These are phyloP conservation scores for Protaetia brevitarsis DNA, from an alignment of 1,140 invertebrate genomes.

Conservation along the genomic window DNA sequence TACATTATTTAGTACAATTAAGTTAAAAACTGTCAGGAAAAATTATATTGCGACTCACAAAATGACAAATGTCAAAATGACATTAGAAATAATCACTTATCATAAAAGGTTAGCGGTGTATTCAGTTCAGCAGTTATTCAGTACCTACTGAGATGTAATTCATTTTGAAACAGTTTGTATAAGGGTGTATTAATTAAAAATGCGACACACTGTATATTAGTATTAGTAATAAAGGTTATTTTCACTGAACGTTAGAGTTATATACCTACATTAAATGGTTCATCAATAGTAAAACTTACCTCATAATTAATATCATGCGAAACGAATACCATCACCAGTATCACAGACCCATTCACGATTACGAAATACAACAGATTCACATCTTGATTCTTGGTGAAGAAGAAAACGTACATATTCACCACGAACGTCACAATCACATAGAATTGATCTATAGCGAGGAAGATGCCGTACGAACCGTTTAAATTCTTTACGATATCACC, in stretches of 20 bases:
- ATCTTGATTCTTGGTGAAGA: background rate
- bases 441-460: slow-evolving; percentile 19
- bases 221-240: too few species aligned
- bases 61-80: too few species aligned
- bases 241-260: background rate
- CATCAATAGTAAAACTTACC: background rate
- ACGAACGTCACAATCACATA: slow-evolving; percentile 20
- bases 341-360: slow-evolving; percentile 1
- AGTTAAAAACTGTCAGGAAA: too few species aligned
- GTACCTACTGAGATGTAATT: too few species aligned
- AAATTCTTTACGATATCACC: background rate
- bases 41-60: too few species aligned
- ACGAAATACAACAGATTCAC: background rate
- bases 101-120: too few species aligned
- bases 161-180: too few species aligned
- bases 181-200: too few species aligned
- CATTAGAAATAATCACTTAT: too few species aligned
- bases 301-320: background rate
- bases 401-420: slow-evolving; percentile 17
- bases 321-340: background rate
- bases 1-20: too few species aligned
- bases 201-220: too few species aligned
- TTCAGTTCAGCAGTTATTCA: too few species aligned
- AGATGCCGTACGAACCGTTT: background rate
- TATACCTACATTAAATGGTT: background rate